phyloP scores from a whole-genome alignment of 2,888 invertebrate species.

The Protodeltote pygarga region DNA sequence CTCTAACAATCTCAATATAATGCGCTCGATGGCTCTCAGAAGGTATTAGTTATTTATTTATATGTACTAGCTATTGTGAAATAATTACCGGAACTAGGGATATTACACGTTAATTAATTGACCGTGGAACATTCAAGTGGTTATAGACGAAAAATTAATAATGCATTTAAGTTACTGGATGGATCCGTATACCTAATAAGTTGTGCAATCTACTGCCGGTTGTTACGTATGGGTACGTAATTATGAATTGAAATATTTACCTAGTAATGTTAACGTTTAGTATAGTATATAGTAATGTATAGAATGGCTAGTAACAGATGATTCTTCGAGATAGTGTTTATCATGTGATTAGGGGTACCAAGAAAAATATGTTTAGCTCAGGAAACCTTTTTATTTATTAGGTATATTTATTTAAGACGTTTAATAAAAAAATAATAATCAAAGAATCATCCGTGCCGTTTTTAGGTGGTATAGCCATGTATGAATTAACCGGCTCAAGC shows the following conservation, averaged over 20 bases:
- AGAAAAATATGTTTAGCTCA: not conserved
- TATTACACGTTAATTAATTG: conserved; percentile 27
- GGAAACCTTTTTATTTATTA: too few species aligned
- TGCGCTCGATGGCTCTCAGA: too few species aligned
- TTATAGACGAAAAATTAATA: conserved; percentile 30
- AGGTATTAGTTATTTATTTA: conserved; percentile 12
- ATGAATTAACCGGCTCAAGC: too few species aligned
- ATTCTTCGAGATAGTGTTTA: not conserved
- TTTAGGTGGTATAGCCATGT: too few species aligned
- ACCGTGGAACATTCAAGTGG: conserved; percentile 14
- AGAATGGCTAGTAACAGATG: too few species aligned
- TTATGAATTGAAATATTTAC: conserved; percentile 5
- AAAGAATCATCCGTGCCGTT: too few species aligned
- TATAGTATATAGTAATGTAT: too few species aligned
- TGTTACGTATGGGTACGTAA: conserved; percentile 24
- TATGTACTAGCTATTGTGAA: conserved; percentile 1
- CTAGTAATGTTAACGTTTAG: not conserved
- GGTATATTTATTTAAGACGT: too few species aligned
- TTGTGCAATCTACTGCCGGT: conserved; percentile 37
- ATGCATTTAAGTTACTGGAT: conserved; percentile 24
- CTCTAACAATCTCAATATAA: too few species aligned
- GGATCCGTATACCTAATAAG: conserved; percentile 17
- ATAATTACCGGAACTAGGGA: conserved; percentile 29
- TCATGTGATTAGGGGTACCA: not conserved
- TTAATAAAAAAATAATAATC: too few species aligned